Percentiles rank a stretch among this genome's conserved stretches.
These are phyloP conservation scores for Poecilia velifera DNA, from an alignment of 2,797 vertebrate species.

Conservation along the genomic window DNA sequence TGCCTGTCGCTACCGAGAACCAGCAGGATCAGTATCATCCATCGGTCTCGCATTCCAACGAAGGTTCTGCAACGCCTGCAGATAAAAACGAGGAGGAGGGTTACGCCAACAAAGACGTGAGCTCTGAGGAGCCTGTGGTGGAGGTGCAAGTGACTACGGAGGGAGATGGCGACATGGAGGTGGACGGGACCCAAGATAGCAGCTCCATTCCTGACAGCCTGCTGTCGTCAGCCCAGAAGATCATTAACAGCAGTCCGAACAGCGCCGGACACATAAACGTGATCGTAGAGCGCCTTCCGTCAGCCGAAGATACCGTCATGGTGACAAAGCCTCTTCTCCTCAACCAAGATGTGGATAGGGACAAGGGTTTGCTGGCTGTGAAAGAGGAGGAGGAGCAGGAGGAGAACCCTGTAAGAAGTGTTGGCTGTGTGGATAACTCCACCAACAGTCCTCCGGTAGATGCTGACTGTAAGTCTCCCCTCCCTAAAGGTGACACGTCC, in stretches of 20 bases:
- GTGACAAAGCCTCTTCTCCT: constrained; percentile 86
- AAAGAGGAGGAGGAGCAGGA: constrained; percentile 59
- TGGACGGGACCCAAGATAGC: constrained; percentile 38
- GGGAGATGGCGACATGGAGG: constrained; percentile 78
- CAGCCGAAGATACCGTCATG: constrained; percentile 85
- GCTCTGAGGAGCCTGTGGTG: constrained; percentile 73
- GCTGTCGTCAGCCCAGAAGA: constrained; percentile 95
- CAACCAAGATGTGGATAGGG: constrained; percentile 73
- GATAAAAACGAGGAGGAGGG: constrained; percentile 47
- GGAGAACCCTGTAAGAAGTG: constrained; percentile 31
- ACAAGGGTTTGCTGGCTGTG: constrained; percentile 72
- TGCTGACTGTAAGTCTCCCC: constrained; percentile 22
- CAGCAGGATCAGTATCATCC: constrained; percentile 50
- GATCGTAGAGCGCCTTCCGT: constrained; percentile 96
- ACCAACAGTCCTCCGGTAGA: constrained; percentile 28
- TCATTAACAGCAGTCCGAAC: constrained; percentile 91
- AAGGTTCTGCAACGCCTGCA: constrained; percentile 25
- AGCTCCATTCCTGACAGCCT: constrained; percentile 82
- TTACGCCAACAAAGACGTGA: constrained; percentile 72
- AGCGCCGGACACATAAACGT: constrained; percentile 93
- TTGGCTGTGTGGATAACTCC: constrained; percentile 53
- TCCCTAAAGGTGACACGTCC: constrained; percentile 38
- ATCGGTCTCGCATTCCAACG: constrained; percentile 39
- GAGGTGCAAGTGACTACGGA: constrained; percentile 85
- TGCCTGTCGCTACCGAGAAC: constrained; percentile 65